Conservation (phyloP, 2,888 invertebrate species). For the Orthonevra nobilis region DNA sequence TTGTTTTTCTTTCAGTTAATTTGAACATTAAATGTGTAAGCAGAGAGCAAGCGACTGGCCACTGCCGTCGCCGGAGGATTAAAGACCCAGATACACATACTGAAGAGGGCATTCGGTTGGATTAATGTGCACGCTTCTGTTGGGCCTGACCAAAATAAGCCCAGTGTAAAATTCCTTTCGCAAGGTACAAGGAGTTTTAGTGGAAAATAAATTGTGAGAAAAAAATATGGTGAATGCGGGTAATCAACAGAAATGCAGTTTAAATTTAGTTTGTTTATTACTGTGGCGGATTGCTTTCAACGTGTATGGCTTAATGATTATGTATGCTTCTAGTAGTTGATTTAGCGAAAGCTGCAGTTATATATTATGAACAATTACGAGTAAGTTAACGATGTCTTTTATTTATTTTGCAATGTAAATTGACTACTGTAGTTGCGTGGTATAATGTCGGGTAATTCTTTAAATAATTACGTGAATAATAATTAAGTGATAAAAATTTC, state of each 20-base stretch:
- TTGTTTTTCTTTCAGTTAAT: constrained; percentile 65
- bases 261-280: constrained; percentile 32
- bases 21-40: constrained; percentile 69
- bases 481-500: too few relatives aligned
- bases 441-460: too few relatives aligned
- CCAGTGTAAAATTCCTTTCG: constrained; percentile 23
- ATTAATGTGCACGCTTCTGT: constrained; percentile 67
- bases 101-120: constrained; percentile 26
- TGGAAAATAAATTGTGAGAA: constrained; percentile 55
- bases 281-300: constrained; percentile 32
- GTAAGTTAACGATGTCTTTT: too few relatives aligned
- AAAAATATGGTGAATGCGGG: constrained; percentile 48
- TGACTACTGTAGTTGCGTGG: too few relatives aligned
- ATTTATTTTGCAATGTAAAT: too few relatives aligned
- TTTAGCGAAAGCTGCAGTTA: too few relatives aligned
- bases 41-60: constrained; percentile 43
- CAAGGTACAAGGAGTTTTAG: background rate
- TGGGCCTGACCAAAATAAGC: constrained; percentile 33
- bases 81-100: constrained; percentile 60
- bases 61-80: constrained; percentile 45
- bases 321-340: too few relatives aligned
- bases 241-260: constrained; percentile 45
- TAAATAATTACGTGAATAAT: too few relatives aligned
- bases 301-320: constrained; percentile 49
- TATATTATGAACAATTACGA: too few relatives aligned